Conservation (phyloP, 2,797 vertebrate genomes). For the Avahi laniger region DNA sequence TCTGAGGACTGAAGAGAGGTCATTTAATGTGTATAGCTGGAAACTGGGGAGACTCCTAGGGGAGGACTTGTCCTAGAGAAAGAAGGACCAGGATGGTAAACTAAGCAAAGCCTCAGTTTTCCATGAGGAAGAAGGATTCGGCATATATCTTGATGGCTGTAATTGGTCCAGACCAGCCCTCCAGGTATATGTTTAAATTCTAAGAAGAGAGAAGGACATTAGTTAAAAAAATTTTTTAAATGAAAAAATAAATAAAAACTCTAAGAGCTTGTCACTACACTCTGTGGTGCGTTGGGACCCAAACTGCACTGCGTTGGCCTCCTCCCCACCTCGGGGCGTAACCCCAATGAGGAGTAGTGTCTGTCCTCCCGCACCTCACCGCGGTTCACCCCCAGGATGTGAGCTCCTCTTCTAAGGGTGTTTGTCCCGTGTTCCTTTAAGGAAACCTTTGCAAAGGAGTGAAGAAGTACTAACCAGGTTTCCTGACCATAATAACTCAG, state of each 20-base stretch:
- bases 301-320: neutral
- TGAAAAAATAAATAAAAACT: neutral
- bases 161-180: neutral
- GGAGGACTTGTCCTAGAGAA: neutral
- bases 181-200: neutral
- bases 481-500: neutral
- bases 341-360: neutral
- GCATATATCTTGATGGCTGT: neutral
- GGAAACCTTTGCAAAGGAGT: neutral
- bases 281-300: neutral
- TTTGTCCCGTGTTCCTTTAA: neutral
- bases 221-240: neutral
- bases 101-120: neutral
- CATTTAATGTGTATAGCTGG: neutral
- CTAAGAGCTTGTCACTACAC: neutral
- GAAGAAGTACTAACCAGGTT: neutral
- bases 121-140: neutral
- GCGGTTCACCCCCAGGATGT: accelerated
- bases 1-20: neutral
- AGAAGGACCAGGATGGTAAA: neutral
- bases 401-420: neutral
- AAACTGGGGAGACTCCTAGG: neutral
- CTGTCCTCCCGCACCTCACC: neutral
- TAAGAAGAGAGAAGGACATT: neutral
- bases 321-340: neutral